Base-by-base conservation (phyloP, 2,113 vertebrate genomes). In the Pygoscelis antarcticus region DNA sequence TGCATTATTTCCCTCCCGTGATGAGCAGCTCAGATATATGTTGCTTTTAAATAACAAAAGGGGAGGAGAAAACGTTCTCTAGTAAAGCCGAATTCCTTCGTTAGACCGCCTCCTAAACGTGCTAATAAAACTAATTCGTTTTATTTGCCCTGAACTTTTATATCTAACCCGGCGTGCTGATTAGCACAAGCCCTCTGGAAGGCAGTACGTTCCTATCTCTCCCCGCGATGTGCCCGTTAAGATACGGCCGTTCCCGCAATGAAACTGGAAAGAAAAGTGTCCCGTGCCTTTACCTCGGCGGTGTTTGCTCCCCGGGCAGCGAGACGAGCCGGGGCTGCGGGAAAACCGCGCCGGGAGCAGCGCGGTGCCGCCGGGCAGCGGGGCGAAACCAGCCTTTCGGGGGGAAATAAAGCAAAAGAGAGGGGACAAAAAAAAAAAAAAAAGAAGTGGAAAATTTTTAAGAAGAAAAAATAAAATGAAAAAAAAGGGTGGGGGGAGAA, bases 121-220 rank as follows among this genome's bases (percentile, higher is more conserved):
- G 93, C 96, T 97, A 94, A 97, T 95, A 95, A 97, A 95, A 96
- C 91, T 95, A 92, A 95, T 97, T 95, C 88, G 87, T 95, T 98
- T 97, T 97, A 95, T 97, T 97, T 98, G 96, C 95, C 94, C 83
- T 90, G 54, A 82, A 86, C 89, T 93, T 91, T 93, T 93, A 94
- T 94, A 96, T 96, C 79, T 81, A 96, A 71, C 19, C 90, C 89
- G 36, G 90, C 29, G 89, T 36, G 94, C 93, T 89, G 97, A 96
- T 95, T 84, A 92, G 69, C 93, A 7, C 69, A 80, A 80, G 71
- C 91, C 92, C 62, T 87, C 80, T 87, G 88, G 75, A 86, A 96
- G 91, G 90, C 83, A 62, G 80, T 3, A 1, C 46, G 82, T 42
- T 84, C 75, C 83, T 95, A 78, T 92, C 87, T 75, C 83, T 82